Conservation (phyloP, 64 coral and sea anemone genomes). For the Montipora capricornis region DNA sequence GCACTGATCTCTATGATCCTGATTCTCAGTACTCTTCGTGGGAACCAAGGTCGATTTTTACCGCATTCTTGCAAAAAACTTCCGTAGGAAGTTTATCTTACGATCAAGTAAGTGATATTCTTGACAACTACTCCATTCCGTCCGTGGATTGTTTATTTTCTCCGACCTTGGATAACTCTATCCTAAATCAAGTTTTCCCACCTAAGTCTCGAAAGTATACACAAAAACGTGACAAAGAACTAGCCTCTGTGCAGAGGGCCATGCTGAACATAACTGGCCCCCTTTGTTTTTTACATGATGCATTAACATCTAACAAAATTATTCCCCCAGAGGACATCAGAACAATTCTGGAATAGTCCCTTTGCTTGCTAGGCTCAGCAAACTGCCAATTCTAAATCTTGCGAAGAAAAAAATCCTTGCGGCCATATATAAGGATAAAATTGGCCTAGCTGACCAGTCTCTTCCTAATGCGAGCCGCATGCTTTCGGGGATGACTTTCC, state of each 20-base stretch:
- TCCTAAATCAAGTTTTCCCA: conserved; percentile 31
- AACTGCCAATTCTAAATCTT: conserved; percentile 37
- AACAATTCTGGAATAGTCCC: conserved; percentile 31
- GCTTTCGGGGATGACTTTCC: conserved; percentile 54
- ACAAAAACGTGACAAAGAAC: conserved; percentile 47
- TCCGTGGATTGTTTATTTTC: conserved; percentile 12
- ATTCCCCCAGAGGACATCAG: background rate
- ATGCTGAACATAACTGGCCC: conserved; percentile 34
- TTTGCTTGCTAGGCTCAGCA: conserved; percentile 41
- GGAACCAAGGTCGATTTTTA: background rate
- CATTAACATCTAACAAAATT: background rate
- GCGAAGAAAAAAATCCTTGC: conserved; percentile 38
- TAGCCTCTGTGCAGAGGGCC: background rate
- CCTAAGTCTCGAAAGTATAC: no score
- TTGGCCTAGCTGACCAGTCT: conserved; percentile 34
- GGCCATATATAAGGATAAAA: conserved; percentile 17
- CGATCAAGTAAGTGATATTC: conserved; percentile 30
- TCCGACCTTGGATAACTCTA: background rate
- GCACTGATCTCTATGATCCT: conserved; percentile 1
- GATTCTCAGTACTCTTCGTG: background rate
- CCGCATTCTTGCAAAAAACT: conserved; percentile 35
- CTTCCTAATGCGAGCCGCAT: conserved; percentile 44
- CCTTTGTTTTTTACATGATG: conserved; percentile 39
- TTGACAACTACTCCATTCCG: background rate
- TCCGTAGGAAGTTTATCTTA: conserved; percentile 12